Percentiles rank a stretch among this genome's conserved stretches.
phyloP scores from a whole-genome alignment of 2,113 vertebrate species.

The Morone saxatilis region DNA sequence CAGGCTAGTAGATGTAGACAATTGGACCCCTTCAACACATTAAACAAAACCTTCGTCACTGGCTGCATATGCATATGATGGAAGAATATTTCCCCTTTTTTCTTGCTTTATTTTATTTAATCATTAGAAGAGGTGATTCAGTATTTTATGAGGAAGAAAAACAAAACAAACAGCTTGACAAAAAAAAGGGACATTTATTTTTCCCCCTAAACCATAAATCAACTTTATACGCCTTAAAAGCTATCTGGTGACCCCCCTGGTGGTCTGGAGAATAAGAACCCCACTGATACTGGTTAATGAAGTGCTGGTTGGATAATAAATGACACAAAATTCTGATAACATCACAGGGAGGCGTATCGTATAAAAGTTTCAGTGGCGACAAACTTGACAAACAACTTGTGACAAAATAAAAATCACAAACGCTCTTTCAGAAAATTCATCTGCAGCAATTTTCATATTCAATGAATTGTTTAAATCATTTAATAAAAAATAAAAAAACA shows the following conservation, averaged over 20 bases:
- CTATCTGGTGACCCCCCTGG: background rate
- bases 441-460: background rate
- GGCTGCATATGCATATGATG: background rate
- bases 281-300: background rate
- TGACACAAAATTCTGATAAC: conserved; percentile 1
- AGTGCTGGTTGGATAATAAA: conserved; percentile 3
- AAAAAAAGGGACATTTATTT: background rate
- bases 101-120: background rate
- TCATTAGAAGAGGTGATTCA: background rate
- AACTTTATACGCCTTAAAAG: background rate
- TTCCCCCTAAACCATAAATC: background rate
- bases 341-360: background rate
- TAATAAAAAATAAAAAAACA: no score
- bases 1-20: background rate
- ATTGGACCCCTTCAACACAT: background rate
- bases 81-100: background rate
- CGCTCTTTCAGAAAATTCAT: background rate
- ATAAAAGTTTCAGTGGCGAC: background rate
- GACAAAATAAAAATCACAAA: background rate
- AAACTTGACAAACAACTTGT: background rate
- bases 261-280: background rate
- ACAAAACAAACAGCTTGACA: background rate
- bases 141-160: background rate
- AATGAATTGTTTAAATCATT: background rate
- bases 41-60: background rate